These are phyloP conservation scores for Ormyrus nitidulus DNA, from an alignment of 2,888 invertebrate genomes.

Conservation along the genomic window DNA sequence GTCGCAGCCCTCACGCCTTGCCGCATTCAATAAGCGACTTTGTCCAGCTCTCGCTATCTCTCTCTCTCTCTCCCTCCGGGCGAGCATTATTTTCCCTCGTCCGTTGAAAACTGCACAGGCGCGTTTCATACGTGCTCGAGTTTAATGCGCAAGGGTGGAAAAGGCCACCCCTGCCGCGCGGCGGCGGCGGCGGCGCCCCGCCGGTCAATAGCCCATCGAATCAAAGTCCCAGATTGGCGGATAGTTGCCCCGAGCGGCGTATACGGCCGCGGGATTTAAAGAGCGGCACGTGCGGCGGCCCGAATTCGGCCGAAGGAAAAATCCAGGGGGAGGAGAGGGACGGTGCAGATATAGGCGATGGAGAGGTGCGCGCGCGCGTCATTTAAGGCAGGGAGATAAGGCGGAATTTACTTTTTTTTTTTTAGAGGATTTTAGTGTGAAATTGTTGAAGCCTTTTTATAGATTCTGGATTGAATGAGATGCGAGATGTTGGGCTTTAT, in stretches of 20 bases:
- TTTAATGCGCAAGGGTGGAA: constrained; percentile 12
- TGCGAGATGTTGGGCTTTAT: not conserved
- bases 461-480: not conserved
- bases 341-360: too few species aligned
- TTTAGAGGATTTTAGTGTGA: too few species aligned
- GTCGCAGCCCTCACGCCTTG: not conserved
- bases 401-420: too few species aligned
- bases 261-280: constrained; percentile 2
- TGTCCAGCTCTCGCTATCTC: constrained; percentile 4
- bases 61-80: too few species aligned
- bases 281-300: not conserved
- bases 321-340: not conserved
- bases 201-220: constrained; percentile 8
- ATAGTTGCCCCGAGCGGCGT: too few species aligned
- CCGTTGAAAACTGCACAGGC: not conserved
- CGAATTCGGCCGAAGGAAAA: not conserved
- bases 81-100: constrained; percentile 8
- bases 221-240: constrained; percentile 1
- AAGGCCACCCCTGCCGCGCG: not conserved
- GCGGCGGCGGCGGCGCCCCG: too few species aligned
- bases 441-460: not conserved
- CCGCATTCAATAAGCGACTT: constrained; percentile 37
- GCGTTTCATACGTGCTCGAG: constrained; percentile 1
- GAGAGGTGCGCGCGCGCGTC: too few species aligned
- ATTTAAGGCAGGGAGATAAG: too few species aligned